phyloP scores from a whole-genome alignment of 2,113 vertebrate genomes.

The Halichoerus grypus region DNA sequence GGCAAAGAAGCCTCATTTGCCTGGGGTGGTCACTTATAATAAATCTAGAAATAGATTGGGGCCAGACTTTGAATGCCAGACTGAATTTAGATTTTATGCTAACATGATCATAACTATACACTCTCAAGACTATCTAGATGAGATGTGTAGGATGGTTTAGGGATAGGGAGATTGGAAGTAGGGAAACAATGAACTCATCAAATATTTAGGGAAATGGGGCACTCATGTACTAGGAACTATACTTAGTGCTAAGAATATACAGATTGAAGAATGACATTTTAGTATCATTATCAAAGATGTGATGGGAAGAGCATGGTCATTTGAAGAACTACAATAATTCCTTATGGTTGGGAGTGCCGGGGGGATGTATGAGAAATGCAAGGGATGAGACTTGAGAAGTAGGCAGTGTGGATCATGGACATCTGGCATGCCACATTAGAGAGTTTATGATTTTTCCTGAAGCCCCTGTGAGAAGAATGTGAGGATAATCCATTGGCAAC shows the following conservation, averaged over 20 bases:
- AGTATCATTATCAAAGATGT: not conserved
- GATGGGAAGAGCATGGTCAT: not conserved
- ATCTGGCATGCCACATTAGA: not conserved
- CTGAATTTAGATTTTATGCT: constrained; percentile 15
- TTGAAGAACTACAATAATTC: not conserved
- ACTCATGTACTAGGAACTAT: not conserved
- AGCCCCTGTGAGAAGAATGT: not conserved
- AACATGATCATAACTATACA: not conserved
- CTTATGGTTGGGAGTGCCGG: not conserved
- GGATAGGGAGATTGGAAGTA: not conserved
- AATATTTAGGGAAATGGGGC: not conserved
- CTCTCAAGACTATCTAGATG: not conserved
- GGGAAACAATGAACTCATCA: constrained; percentile 17
- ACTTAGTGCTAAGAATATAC: not conserved
- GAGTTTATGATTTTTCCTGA: not conserved
- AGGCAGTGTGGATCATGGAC: not conserved
- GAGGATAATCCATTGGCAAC: constrained; percentile 44
- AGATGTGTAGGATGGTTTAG: not conserved
- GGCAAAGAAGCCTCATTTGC: not conserved
- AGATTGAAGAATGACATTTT: not conserved
- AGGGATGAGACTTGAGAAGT: not conserved
- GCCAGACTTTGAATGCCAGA: constrained; percentile 12
- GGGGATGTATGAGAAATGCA: not conserved
- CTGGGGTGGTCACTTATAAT: not conserved
- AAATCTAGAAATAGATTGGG: not conserved